Percentiles rank a stretch among this genome's conserved stretches.
Conservation (phyloP, 1,140 invertebrate genomes). For the Scaptodrosophila lebanonensis region DNA sequence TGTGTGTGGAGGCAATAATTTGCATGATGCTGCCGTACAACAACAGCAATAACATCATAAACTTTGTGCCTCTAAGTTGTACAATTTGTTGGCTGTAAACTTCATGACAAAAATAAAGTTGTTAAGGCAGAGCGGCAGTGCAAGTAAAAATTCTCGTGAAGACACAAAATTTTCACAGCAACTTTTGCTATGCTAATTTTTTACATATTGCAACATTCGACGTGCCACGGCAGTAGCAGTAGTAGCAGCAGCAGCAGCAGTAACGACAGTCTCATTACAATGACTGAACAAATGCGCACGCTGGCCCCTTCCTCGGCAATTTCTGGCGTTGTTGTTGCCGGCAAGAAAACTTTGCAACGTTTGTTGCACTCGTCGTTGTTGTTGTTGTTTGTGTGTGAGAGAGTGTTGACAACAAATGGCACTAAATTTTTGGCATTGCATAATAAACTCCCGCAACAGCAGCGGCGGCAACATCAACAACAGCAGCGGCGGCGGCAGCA, state of each 20-base stretch:
- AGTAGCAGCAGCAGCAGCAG: slow-evolving; percentile 19
- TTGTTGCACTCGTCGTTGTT: slow-evolving; percentile 58
- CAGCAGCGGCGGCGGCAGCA: slow-evolving; percentile 11
- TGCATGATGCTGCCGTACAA: slow-evolving; percentile 1
- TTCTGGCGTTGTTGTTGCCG: slow-evolving; percentile 29
- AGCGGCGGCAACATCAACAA: slow-evolving; percentile 30
- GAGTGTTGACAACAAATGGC: slow-evolving; percentile 66
- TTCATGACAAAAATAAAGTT: no score
- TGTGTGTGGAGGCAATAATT: not conserved
- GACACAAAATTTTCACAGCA: slow-evolving; percentile 8
- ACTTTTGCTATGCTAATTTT: slow-evolving; percentile 47
- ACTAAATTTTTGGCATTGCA: slow-evolving; percentile 69
- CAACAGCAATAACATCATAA: slow-evolving; percentile 13
- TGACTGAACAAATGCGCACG: slow-evolving; percentile 64
- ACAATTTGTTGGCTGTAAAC: slow-evolving; percentile 4
- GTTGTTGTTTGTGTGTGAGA: no score
- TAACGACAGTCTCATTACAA: slow-evolving; percentile 72
- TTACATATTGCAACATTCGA: slow-evolving; percentile 65
- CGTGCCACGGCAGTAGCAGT: slow-evolving; percentile 21
- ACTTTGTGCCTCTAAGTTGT: slow-evolving; percentile 16
- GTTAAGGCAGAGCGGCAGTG: no score
- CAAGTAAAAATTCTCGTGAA: slow-evolving; percentile 10
- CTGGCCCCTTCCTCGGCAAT: slow-evolving; percentile 1
- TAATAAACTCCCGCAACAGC: slow-evolving; percentile 57
- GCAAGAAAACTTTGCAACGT: slow-evolving; percentile 40